Conservation (phyloP, 1,140 invertebrate genomes). For the Ceratina calcarata region DNA sequence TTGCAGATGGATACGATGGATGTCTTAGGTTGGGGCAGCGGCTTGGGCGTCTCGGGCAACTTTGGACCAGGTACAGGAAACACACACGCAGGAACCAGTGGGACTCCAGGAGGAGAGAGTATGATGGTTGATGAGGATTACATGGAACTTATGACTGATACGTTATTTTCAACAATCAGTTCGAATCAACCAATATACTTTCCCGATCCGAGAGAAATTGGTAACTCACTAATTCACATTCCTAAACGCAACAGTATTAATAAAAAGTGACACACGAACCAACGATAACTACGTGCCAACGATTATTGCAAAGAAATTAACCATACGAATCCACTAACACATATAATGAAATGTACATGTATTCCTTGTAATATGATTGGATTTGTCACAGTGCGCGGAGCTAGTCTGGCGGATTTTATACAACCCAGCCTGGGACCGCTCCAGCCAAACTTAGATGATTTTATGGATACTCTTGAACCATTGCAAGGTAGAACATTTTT, state of each 20-base stretch:
- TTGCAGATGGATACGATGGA: conserved; percentile 89
- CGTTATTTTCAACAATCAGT: conserved; percentile 92
- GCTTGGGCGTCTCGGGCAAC: conserved; percentile 65
- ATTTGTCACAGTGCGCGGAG: conserved; percentile 82
- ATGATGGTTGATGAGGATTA: conserved; percentile 94
- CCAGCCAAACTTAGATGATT: conserved; percentile 98
- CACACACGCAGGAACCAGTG: conserved; percentile 65
- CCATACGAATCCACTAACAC: not conserved
- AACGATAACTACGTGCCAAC: not conserved
- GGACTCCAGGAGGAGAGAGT: conserved; percentile 83
- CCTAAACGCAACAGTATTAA: not conserved
- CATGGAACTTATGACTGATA: conserved; percentile 94
- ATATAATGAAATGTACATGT: not conserved
- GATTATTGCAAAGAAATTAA: not conserved
- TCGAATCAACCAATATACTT: conserved; percentile 96
- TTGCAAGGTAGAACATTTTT: conserved; percentile 84
- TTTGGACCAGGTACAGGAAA: conserved; percentile 65
- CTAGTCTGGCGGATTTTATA: conserved; percentile 95
- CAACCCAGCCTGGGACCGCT: conserved; percentile 98
- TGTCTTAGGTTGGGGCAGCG: conserved; percentile 85
- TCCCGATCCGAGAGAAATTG: conserved; percentile 97
- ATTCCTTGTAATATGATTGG: conserved; percentile 47
- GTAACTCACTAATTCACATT: conserved; percentile 81
- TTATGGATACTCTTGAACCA: conserved; percentile 94
- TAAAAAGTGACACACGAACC: not conserved